phyloP scores from a whole-genome alignment of 1,140 invertebrate genomes.

The Macrobrachium nipponense region DNA sequence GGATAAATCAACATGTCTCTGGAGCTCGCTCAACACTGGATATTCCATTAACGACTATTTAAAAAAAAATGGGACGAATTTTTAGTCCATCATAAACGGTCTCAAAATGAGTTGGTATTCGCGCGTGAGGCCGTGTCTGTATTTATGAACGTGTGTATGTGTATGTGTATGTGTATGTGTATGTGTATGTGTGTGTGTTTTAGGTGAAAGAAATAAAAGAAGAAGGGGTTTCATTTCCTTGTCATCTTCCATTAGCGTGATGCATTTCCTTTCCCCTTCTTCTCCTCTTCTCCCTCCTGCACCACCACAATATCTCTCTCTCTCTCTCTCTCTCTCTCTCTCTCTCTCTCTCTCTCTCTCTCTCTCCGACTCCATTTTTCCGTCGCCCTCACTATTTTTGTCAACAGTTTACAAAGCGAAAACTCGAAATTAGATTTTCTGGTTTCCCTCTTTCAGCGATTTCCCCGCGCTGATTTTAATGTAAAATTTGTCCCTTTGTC shows the following conservation, averaged over 20 bases:
- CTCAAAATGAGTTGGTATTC: too few relatives aligned
- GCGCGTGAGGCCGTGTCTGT: constrained; percentile 3
- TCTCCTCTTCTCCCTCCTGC: neutral
- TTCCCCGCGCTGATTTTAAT: constrained; percentile 47
- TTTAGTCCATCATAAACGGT: too few relatives aligned
- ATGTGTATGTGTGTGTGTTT: constrained; percentile 21
- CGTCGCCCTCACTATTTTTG: neutral
- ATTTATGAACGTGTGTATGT: neutral
- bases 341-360: neutral
- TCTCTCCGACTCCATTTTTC: neutral
- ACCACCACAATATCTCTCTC: neutral
- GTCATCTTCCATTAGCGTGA: neutral
- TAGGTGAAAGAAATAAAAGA: neutral
- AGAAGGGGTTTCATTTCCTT: neutral
- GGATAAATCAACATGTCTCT: too few relatives aligned
- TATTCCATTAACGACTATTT: too few relatives aligned
- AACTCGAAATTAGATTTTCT: constrained; percentile 55
- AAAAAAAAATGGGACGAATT: too few relatives aligned
- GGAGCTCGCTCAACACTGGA: too few relatives aligned
- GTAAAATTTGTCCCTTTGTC: constrained; percentile 54
- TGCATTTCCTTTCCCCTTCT: neutral
- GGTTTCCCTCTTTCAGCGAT: constrained; percentile 2
- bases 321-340: constrained; percentile 6
- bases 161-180: constrained; percentile 24
- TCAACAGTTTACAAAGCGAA: constrained; percentile 17